These are phyloP conservation scores for Stichodactyla helianthus DNA, from an alignment of 64 coral and sea anemone genomes.

Conservation along the genomic window DNA sequence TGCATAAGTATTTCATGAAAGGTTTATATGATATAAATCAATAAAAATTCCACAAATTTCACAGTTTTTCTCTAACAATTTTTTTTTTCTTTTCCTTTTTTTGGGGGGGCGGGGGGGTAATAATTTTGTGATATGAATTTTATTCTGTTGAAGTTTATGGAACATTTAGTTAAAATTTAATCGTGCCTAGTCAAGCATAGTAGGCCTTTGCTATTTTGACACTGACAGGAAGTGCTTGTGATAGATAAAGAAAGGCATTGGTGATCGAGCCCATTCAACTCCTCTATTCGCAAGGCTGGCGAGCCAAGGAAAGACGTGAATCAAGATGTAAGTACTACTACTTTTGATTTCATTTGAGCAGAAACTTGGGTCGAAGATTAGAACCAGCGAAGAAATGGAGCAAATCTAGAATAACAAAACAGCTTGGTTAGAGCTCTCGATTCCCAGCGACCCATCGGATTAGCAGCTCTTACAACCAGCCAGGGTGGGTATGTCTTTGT, in stretches of 20 bases:
- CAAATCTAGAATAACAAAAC: background rate
- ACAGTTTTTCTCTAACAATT: no score
- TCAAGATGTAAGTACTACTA: background rate
- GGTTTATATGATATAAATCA: no score
- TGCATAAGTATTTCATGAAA: no score
- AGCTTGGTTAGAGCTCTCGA: background rate
- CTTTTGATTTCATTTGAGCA: background rate
- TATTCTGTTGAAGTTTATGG: background rate
- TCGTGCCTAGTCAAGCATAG: slow-evolving; percentile 9
- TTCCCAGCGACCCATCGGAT: background rate
- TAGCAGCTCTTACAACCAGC: background rate
- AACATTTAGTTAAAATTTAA: background rate
- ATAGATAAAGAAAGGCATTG: background rate
- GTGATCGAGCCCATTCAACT: background rate
- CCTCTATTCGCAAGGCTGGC: background rate
- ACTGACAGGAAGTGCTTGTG: slow-evolving; percentile 4
- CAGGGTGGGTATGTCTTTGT: background rate
- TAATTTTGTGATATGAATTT: background rate
- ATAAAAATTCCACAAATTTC: no score
- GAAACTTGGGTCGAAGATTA: background rate
- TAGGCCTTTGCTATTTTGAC: slow-evolving; percentile 4
- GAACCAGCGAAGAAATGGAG: background rate
- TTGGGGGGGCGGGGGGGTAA: no score
- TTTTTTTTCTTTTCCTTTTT: no score
- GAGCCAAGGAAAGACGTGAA: background rate